Base-by-base conservation (phyloP, 2,888 invertebrate genomes). In the Mimas tiliae region DNA sequence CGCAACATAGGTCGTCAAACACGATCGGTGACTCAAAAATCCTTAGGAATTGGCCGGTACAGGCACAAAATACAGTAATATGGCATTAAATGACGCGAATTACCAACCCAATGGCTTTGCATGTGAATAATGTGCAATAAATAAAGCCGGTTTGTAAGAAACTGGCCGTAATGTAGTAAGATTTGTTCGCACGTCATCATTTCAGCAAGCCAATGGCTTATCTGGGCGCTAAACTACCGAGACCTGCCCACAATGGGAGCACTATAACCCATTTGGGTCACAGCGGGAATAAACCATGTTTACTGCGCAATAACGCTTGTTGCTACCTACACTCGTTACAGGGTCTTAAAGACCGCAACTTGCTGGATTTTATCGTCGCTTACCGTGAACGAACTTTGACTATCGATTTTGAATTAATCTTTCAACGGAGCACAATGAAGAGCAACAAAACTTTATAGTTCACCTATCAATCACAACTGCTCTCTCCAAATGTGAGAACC, bases 291-390 rank as follows among this genome's bases (percentile, higher is more conserved):
- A 66, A 67, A 64, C 63, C 66, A 67, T 73, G 67, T 72, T 76
- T 73, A 73, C 69, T 64, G 67, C 65, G 69, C 70, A 72, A 65
- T 71, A 72, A 68, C 69, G 71, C 69, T 71, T 71, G 74, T 73
- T 73, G 68, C 70, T 65, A 62, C 58, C 58, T 58, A 58, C 65
- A 58, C 47, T 64, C 51, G 64, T 69, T 65, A 72, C 73, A 65
- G 72, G 70, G 69, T 72, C 71, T 71, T 78, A 77, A 80, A 78
- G 78, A 78, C 78, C 71, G 52, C 68, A 69, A 71, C 74, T 70
- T 72, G 70, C 64, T 55, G 64, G 66, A 70, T 72, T 72, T 74
- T 71, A 73, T 72, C 68, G 63, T 58, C 65, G 38, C 65, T 62
- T 67, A 48, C 67, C 72, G 72, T 70, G 69, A 75, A 70, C 68